Conservation (phyloP, 2,888 invertebrate genomes). For the Didymodactylos carnosus region DNA sequence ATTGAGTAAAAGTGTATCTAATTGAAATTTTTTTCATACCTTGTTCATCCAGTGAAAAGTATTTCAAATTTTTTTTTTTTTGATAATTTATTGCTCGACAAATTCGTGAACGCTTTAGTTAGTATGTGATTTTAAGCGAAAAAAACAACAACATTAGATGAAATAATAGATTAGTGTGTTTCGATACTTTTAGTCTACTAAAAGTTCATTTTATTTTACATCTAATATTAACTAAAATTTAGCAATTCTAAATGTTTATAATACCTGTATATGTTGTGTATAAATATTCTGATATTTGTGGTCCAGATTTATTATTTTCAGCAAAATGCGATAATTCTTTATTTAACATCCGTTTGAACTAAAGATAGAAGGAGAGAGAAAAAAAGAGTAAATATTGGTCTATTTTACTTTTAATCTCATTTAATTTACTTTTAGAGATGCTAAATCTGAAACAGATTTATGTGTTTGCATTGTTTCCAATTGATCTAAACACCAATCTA, state of each 20-base stretch:
- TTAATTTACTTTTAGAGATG: conserved; percentile 77
- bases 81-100: not conserved
- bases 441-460: conserved; percentile 97
- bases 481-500: conserved; percentile 99
- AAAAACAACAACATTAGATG: no score
- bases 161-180: no score
- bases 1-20: no score
- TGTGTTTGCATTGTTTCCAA: conserved; percentile 97
- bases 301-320: conserved; percentile 92
- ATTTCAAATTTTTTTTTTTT: no score
- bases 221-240: not conserved
- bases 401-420: no score
- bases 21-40: no score
- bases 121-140: not conserved
- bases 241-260: conserved; percentile 29
- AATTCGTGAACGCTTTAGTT: not conserved
- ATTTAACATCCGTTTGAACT: conserved; percentile 99
- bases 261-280: conserved; percentile 96
- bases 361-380: conserved; percentile 38
- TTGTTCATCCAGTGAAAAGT: no score
- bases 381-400: not conserved
- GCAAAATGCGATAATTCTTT: conserved; percentile 97
- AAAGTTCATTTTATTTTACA: not conserved
- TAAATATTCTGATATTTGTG: conserved; percentile 97
- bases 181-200: not conserved